Base-by-base conservation (phyloP, 2,888 invertebrate genomes). In the Actias luna region DNA sequence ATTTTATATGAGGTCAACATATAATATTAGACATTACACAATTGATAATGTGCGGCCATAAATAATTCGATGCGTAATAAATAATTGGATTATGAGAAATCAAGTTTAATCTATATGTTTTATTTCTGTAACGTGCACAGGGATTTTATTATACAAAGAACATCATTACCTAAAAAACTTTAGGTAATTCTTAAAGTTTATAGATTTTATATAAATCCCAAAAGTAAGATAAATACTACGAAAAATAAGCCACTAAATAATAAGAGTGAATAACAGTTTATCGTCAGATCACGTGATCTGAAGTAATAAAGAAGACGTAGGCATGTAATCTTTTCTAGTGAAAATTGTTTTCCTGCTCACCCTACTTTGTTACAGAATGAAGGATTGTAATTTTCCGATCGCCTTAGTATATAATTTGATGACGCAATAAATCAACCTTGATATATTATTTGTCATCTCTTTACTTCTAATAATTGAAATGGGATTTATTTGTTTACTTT, bases 241-340 rank as follows among this genome's bases (percentile, higher is more conserved):
- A 55, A 58, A n/a, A 42, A 57, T 78, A 69, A 77, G 81, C 82
- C 76, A 84, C 82, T 89, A 89, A 89, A 92, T 88, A 85, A 87
- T 83, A 77, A 74, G 46, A 50, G 87, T 91, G 91, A 92, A 85
- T 88, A 88, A 91, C 89, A 83, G 88, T 86, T 89, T 88, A 92
- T 89, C 84, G 88, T 84, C 76, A 81, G 84, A 88, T 92, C 86
- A 85, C 92, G 93, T 92, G 92, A 89, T 91, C 83, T 79, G 80
- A 72, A 72, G 87, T 86, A 86, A 90, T 92, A 92, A 88, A 86
- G 78, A 70, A 75, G 67, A 78, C 65, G 65, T 70, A 66, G 67
- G 72, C 72, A 71, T 76, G 78, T 80, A 79, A 84, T 84, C 79
- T 83, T 84, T 85, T 82, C 79, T 77, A 76, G 73, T 76, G 85